Conservation (phyloP, 2,888 invertebrate genomes). For the Creontiades dilutus region DNA sequence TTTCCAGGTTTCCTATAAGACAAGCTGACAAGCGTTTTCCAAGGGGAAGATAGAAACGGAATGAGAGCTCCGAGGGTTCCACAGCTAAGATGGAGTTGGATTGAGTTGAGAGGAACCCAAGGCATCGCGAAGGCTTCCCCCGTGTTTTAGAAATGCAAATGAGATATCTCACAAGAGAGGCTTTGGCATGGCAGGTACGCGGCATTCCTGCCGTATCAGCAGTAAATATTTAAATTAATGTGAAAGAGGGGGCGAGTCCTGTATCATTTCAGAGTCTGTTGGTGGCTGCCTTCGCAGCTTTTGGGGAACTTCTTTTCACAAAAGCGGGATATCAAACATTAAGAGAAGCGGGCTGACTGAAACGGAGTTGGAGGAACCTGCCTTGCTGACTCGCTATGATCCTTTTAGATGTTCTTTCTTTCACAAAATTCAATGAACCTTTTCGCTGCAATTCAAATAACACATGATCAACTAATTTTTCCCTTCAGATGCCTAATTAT, state of each 20-base stretch:
- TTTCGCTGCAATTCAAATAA: no score
- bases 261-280: conserved; percentile 65
- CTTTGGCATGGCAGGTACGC: conserved; percentile 57
- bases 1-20: conserved; percentile 63
- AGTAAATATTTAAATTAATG: conserved; percentile 70
- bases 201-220: conserved; percentile 52
- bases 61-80: neutral
- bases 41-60: conserved; percentile 40
- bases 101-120: conserved; percentile 16
- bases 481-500: no score
- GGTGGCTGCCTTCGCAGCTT: conserved; percentile 45
- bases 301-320: conserved; percentile 43
- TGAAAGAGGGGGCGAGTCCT: conserved; percentile 37
- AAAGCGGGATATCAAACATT: conserved; percentile 64
- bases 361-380: neutral
- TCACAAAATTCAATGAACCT: neutral
- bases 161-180: conserved; percentile 55
- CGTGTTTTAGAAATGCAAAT: conserved; percentile 69
- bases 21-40: conserved; percentile 45
- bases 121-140: conserved; percentile 10
- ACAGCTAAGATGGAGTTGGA: conserved; percentile 35
- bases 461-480: no score
- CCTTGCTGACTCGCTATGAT: neutral
- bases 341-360: conserved; percentile 12
- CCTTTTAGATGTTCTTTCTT: neutral